Conservation (phyloP, 2,888 invertebrate species). For the Pilophorus perplexus region DNA sequence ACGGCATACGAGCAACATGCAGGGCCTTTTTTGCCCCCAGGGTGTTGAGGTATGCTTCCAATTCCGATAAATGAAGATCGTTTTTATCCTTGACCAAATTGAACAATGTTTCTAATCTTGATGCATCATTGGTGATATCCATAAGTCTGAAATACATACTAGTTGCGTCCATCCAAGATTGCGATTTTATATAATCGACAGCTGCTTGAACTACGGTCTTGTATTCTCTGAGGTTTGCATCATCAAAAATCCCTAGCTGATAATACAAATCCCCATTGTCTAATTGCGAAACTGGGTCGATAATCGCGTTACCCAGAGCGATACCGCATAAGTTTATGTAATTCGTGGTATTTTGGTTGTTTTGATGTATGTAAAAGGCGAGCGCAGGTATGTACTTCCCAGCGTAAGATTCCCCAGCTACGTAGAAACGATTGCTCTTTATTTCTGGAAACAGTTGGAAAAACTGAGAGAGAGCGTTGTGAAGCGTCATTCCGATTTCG, state of each 20-base stretch:
- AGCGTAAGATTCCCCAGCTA: too few relatives aligned
- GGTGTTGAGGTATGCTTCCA: not conserved
- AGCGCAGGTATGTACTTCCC: slow-evolving; percentile 59
- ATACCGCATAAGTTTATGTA: slow-evolving; percentile 59
- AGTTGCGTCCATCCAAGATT: too few relatives aligned
- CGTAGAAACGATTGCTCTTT: slow-evolving; percentile 58
- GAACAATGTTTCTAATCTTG: not conserved
- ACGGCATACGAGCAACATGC: slow-evolving; percentile 44
- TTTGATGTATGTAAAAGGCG: slow-evolving; percentile 57
- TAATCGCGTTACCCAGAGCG: slow-evolving; percentile 58
- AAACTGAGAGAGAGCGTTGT: slow-evolving; percentile 59
- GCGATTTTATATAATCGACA: too few relatives aligned
- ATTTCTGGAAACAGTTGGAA: slow-evolving; percentile 60
- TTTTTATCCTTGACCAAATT: not conserved
- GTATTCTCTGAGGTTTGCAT: not conserved
- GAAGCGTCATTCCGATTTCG: slow-evolving; percentile 59
- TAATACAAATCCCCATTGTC: slow-evolving; percentile 57
- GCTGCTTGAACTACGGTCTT: too few relatives aligned
- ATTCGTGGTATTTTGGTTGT: slow-evolving; percentile 54
- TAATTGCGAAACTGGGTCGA: slow-evolving; percentile 56
- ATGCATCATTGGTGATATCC: too few relatives aligned
- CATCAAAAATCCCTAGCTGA: slow-evolving; percentile 55
- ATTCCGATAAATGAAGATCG: too few relatives aligned
- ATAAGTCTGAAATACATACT: too few relatives aligned
- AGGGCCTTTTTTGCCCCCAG: slow-evolving; percentile 33